Conservation (phyloP, 2,888 invertebrate genomes). For the Agrypnus murinus region DNA sequence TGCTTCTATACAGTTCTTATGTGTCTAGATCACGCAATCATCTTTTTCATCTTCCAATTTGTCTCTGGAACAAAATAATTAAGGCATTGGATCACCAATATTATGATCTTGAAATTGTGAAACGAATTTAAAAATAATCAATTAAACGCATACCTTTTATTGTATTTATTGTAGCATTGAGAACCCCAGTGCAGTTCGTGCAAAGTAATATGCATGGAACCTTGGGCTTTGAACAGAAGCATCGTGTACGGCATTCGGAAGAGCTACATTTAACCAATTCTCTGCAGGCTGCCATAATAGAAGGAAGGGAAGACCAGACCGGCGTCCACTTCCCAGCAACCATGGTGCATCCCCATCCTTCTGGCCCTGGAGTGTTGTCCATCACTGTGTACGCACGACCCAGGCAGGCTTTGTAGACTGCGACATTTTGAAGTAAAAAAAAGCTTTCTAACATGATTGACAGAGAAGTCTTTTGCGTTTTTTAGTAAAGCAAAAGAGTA, state of each 20-base stretch:
- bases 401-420: slow-evolving; percentile 7
- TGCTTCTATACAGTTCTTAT: slow-evolving; percentile 9
- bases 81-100: slow-evolving; percentile 11
- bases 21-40: slow-evolving; percentile 9
- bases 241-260: slow-evolving; percentile 13
- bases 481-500: slow-evolving; percentile 21
- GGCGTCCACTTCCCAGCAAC: slow-evolving; percentile 17
- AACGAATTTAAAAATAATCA: slow-evolving; percentile 13
- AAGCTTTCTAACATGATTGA: slow-evolving; percentile 31
- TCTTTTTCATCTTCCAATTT: slow-evolving; percentile 11
- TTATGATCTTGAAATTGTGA: slow-evolving; percentile 13
- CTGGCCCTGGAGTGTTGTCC: slow-evolving; percentile 27
- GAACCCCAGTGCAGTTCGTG: slow-evolving; percentile 11
- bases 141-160: slow-evolving; percentile 17
- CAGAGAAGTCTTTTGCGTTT: slow-evolving; percentile 18
- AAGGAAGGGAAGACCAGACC: slow-evolving; percentile 24
- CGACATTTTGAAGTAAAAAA: slow-evolving; percentile 19
- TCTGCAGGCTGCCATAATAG: slow-evolving; percentile 22
- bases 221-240: slow-evolving; percentile 17
- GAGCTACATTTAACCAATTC: slow-evolving; percentile 23
- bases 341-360: slow-evolving; percentile 34
- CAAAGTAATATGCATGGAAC: slow-evolving; percentile 7
- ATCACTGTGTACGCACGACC: slow-evolving; percentile 19
- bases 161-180: slow-evolving; percentile 9
- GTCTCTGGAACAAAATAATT: slow-evolving; percentile 9